These are phyloP conservation scores for Glaucidium brasilianum DNA, from an alignment of 2,113 vertebrate genomes.

Conservation along the genomic window DNA sequence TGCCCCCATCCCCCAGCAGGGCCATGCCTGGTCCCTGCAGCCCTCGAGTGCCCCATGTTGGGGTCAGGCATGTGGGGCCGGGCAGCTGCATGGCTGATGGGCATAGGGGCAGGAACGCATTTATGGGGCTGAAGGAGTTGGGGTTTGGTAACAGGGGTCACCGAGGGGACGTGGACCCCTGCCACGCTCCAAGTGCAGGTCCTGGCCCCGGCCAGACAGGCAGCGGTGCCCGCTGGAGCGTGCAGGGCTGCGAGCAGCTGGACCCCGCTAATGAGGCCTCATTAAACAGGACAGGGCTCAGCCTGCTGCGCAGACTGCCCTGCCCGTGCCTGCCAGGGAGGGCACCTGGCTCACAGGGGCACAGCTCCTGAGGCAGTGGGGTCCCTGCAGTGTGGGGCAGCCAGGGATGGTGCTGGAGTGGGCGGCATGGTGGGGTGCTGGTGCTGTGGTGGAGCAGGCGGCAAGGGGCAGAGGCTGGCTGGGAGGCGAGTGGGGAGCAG, in stretches of 20 bases:
- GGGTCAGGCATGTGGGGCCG: fast-evolving
- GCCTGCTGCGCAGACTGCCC: not conserved
- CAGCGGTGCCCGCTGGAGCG: constrained; percentile 47
- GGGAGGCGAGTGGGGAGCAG: constrained; percentile 65
- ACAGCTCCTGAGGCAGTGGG: fast-evolving
- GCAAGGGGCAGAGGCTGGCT: constrained; percentile 52
- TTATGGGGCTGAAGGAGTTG: not conserved
- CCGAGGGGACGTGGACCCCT: not conserved
- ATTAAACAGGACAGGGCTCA: constrained; percentile 66
- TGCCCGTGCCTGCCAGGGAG: not conserved
- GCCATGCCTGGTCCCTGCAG: not conserved
- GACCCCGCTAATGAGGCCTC: constrained; percentile 79
- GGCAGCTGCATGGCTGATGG: not conserved
- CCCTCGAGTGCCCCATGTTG: not conserved
- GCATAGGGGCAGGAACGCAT: fast-evolving
- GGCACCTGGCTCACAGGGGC: not conserved
- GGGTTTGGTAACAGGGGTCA: not conserved
- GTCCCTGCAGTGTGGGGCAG: not conserved
- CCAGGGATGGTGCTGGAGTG: not conserved
- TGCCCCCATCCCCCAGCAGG: not conserved
- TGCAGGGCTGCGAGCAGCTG: constrained; percentile 69
- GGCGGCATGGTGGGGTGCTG: constrained; percentile 12
- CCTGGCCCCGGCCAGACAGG: not conserved
- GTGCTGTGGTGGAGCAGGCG: not conserved
- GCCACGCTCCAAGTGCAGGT: not conserved